Evolutionary conservation across 2,113 vertebrate genomes (phyloP).

Genomic region (Stomatorhinus ivindoensis): DNA sequence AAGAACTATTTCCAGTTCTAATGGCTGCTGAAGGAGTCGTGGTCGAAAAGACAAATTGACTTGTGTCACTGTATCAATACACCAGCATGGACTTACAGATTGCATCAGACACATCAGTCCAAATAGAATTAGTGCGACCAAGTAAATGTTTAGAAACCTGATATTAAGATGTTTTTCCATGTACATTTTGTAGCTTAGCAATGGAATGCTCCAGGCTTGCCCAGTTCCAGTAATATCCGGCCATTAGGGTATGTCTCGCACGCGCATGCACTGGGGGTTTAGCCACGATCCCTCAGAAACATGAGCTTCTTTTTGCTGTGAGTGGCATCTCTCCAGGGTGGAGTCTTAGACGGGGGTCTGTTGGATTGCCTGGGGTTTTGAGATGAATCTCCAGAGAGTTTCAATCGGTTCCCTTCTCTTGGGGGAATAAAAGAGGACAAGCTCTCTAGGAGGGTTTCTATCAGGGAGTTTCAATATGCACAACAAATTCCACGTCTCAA

Average conservation of each 20-base stretch:
- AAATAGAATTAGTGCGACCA: not conserved
- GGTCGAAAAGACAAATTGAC: not conserved
- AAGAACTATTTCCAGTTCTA: not conserved
- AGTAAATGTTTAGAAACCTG: not conserved
- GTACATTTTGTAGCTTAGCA: constrained; percentile 5
- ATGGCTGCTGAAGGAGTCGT: not conserved
- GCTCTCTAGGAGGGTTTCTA: not conserved
- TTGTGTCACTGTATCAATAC: not conserved
- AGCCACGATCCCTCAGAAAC: not conserved
- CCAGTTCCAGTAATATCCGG: constrained; percentile 16
- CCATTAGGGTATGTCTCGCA: constrained; percentile 8
- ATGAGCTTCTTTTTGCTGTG: constrained; percentile 2
- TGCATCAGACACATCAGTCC: not conserved
- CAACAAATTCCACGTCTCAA: constrained; percentile 23
- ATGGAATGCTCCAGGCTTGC: not conserved
- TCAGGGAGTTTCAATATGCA: constrained; percentile 3
- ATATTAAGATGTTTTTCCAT: constrained; percentile 4
- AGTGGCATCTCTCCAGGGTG: not conserved
- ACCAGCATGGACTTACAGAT: not conserved
- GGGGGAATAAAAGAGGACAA: not conserved
- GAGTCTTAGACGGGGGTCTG: not conserved
- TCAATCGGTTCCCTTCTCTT: not conserved
- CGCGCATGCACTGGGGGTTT: not conserved
- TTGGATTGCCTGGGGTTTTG: not conserved
- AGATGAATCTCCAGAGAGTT: not conserved